Conservation (phyloP, 2,888 invertebrate species). For the Plagiodera versicolora region DNA sequence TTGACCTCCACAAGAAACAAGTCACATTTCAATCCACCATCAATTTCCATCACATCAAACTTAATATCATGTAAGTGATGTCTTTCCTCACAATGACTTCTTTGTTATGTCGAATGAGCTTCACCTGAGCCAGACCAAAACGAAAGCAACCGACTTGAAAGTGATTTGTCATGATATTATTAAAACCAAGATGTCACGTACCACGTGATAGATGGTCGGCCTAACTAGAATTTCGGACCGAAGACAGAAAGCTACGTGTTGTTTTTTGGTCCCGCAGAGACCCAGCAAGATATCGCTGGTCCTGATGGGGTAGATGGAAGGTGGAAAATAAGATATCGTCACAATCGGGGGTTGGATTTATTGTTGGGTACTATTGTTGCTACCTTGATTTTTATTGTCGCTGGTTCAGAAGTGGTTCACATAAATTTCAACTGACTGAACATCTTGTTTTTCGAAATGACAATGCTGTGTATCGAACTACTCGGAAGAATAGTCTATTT, state of each 20-base stretch:
- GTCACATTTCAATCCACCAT: slow-evolving; percentile 4
- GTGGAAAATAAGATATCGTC: slow-evolving; percentile 22
- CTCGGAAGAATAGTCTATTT: no score
- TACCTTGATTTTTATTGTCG: slow-evolving; percentile 25
- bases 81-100: slow-evolving; percentile 19
- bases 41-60: slow-evolving; percentile 4
- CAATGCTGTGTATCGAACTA: no score
- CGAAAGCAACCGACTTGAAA: slow-evolving; percentile 31
- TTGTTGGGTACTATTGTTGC: slow-evolving; percentile 34
- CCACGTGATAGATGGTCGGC: slow-evolving; percentile 37
- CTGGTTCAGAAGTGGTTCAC: no score
- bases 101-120: slow-evolving; percentile 21
- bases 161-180: slow-evolving; percentile 39
- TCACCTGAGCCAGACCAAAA: slow-evolving; percentile 23
- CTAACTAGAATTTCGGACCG: slow-evolving; percentile 36
- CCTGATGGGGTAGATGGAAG: slow-evolving; percentile 26
- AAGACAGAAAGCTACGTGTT: slow-evolving; percentile 35
- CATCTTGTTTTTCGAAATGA: no score
- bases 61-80: not conserved
- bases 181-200: slow-evolving; percentile 30
- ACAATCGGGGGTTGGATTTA: slow-evolving; percentile 29
- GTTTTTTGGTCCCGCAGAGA: slow-evolving; percentile 25
- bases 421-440: no score
- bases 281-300: not conserved
- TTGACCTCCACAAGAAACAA: not conserved